Percentiles rank a stretch among this genome's conserved stretches.
Conservation (phyloP, 2,113 vertebrate genomes). For the Suncus etruscus region DNA sequence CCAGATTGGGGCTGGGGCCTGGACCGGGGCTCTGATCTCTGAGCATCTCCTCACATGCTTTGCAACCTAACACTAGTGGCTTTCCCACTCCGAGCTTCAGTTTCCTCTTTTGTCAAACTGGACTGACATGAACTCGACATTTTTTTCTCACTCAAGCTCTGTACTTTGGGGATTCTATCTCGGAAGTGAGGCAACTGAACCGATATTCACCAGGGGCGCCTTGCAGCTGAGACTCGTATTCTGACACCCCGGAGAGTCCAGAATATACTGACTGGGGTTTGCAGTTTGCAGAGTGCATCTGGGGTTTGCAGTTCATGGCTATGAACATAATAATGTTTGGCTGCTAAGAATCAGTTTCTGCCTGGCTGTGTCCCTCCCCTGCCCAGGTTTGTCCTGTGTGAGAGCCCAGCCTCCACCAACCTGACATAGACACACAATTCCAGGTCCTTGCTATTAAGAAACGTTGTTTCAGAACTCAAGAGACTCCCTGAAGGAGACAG, state of each 20-base stretch:
- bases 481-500: neutral
- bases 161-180: slow-evolving; percentile 16
- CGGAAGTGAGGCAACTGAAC: neutral
- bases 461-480: neutral
- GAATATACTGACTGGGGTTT: neutral
- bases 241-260: slow-evolving; percentile 28
- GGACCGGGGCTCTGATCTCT: neutral
- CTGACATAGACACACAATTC: neutral
- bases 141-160: neutral
- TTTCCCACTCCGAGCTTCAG: slow-evolving; percentile 22
- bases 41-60: neutral
- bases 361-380: neutral
- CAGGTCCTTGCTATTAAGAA: neutral
- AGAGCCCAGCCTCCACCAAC: neutral
- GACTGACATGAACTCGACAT: neutral
- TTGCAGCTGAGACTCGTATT: slow-evolving; percentile 24
- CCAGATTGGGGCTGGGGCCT: neutral
- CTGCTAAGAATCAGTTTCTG: neutral
- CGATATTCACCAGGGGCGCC: neutral
- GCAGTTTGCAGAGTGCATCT: neutral
- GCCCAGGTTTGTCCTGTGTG: neutral
- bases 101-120: slow-evolving; percentile 8
- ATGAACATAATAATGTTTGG: neutral
- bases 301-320: neutral
- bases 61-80: neutral